phyloP scores from a whole-genome alignment of 2,888 invertebrate genomes.

The Lithophane semibrunnea region DNA sequence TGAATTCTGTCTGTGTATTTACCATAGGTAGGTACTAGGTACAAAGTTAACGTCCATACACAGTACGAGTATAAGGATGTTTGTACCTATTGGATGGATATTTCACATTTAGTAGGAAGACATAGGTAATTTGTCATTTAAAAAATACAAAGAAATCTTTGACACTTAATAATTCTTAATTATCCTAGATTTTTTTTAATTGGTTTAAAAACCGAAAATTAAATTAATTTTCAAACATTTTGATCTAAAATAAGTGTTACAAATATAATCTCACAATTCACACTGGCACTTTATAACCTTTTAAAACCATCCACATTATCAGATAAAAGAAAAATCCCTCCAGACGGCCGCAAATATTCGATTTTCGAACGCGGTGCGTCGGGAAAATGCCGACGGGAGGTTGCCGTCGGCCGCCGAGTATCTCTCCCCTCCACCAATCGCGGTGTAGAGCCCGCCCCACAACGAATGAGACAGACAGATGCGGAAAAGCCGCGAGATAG shows the following conservation, averaged over 20 bases:
- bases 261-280: background rate
- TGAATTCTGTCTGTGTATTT: background rate
- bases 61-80: background rate
- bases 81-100: too few species aligned
- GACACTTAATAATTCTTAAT: background rate
- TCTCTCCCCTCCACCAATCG: conserved; percentile 88
- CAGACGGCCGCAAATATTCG: conserved; percentile 74
- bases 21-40: too few species aligned
- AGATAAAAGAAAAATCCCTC: conserved; percentile 41
- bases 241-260: background rate
- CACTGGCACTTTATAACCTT: conserved; percentile 26
- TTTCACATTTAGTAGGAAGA: background rate
- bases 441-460: conserved; percentile 84
- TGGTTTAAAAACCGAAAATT: fast-evolving
- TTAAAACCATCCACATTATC: background rate
- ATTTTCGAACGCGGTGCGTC: conserved; percentile 84
- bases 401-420: conserved; percentile 83
- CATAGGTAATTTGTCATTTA: background rate
- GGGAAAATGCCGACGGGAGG: conserved; percentile 89
- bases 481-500: conserved; percentile 75
- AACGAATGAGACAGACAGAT: conserved; percentile 71
- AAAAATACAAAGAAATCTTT: background rate
- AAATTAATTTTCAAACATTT: background rate
- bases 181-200: background rate
- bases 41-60: too few species aligned